phyloP scores from a whole-genome alignment of 2,113 vertebrate genomes.

The Pollimyrus isidori region DNA sequence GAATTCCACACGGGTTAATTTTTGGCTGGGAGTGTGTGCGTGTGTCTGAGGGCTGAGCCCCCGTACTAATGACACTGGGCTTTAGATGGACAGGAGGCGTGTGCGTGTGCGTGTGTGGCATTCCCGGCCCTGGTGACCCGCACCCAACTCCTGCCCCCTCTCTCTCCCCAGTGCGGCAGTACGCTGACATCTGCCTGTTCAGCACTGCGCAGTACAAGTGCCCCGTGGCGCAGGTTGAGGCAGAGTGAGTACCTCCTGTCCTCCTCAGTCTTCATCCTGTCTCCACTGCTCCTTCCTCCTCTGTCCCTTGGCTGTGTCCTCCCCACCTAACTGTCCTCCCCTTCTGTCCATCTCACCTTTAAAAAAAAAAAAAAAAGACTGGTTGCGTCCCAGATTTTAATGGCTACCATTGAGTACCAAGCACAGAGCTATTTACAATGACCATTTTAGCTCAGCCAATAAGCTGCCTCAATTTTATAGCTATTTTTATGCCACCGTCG shows the following conservation, averaged over 20 bases:
- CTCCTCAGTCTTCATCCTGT: not conserved
- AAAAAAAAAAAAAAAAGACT: not conserved
- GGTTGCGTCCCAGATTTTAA: not conserved
- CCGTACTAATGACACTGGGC: not conserved
- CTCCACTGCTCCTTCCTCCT: not conserved
- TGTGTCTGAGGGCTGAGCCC: not conserved
- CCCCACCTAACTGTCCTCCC: not conserved
- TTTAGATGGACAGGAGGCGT: not conserved
- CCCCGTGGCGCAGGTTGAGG: constrained; percentile 78
- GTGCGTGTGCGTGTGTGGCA: not conserved
- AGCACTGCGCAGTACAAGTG: constrained; percentile 91
- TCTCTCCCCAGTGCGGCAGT: constrained; percentile 73
- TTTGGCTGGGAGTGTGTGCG: not conserved
- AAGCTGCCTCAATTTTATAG: not conserved
- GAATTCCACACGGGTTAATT: not conserved
- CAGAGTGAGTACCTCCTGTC: constrained; percentile 65
- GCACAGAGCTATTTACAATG: not conserved
- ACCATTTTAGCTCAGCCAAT: not conserved
- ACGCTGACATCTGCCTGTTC: constrained; percentile 88
- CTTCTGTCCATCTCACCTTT: not conserved
- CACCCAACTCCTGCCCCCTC: not conserved
- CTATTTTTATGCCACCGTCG: not conserved
- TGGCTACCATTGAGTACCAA: not conserved
- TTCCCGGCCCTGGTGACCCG: not conserved
- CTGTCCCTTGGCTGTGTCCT: not conserved